Conservation (phyloP, 2,797 vertebrate species). For the Steatocranus sp. region DNA sequence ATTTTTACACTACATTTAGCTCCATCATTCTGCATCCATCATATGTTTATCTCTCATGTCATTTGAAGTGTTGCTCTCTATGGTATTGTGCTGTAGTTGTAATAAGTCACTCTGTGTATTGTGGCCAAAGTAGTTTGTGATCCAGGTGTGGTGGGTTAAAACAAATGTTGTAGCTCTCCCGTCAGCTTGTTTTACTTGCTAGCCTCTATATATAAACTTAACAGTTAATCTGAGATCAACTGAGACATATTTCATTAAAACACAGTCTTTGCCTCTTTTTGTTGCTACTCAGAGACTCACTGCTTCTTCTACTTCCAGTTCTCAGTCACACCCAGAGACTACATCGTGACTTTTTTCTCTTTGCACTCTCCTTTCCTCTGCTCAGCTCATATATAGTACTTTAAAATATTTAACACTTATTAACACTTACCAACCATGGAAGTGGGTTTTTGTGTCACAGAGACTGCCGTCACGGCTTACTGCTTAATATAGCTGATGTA, state of each 20-base stretch:
- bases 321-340: not conserved
- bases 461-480: not conserved
- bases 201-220: not conserved
- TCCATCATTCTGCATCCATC: not conserved
- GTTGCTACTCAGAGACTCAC: not conserved
- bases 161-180: not conserved
- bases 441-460: constrained; percentile 56
- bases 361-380: not conserved
- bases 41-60: not conserved
- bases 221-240: not conserved
- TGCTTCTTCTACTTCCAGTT: not conserved
- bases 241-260: not conserved
- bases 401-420: constrained; percentile 52
- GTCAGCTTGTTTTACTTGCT: not conserved
- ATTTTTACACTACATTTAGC: not conserved
- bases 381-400: constrained; percentile 13
- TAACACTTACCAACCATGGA: constrained; percentile 23
- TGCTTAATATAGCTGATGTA: constrained; percentile 14
- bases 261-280: not conserved
- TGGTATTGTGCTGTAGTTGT: not conserved
- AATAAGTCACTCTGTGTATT: not conserved
- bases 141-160: not conserved
- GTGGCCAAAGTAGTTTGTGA: not conserved
- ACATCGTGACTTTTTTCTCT: not conserved
- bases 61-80: not conserved